phyloP scores from a whole-genome alignment of 2,797 vertebrate species.

The Lophius americanus region DNA sequence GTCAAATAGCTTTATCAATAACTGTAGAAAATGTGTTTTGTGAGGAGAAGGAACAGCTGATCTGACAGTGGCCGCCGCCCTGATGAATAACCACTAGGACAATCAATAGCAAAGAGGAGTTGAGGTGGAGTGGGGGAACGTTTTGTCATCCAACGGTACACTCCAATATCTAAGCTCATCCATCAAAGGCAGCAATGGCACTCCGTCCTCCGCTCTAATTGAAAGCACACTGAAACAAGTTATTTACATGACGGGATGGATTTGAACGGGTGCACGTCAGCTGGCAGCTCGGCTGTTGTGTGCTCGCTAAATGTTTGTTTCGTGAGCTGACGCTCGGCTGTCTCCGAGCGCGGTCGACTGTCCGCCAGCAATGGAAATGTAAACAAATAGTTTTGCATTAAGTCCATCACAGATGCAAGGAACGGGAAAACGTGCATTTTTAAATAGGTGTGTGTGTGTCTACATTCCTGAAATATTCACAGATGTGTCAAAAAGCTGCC shows the following conservation, averaged over 20 bases:
- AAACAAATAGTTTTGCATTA: conserved; percentile 56
- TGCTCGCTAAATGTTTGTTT: conserved; percentile 77
- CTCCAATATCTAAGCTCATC: conserved; percentile 85
- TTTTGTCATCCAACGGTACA: conserved; percentile 85
- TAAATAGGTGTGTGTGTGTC: conserved; percentile 40
- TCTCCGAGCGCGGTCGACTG: conserved; percentile 61
- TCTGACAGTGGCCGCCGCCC: conserved; percentile 82
- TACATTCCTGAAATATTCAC: conserved; percentile 18
- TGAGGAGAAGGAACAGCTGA: conserved; percentile 78
- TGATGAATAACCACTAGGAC: conserved; percentile 83
- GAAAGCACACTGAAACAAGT: conserved; percentile 85
- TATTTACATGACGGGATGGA: conserved; percentile 86
- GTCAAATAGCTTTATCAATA: conserved; percentile 84
- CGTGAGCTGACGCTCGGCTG: conserved; percentile 66
- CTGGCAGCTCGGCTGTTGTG: conserved; percentile 68
- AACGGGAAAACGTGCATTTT: conserved; percentile 31
- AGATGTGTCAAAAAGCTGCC: conserved; percentile 32
- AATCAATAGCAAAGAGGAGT: conserved; percentile 85
- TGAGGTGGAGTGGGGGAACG: conserved; percentile 82
- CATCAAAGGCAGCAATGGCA: conserved; percentile 82
- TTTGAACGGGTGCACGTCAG: conserved; percentile 73
- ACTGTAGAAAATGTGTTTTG: conserved; percentile 81
- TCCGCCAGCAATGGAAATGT: conserved; percentile 58
- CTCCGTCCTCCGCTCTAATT: conserved; percentile 82
- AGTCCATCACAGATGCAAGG: conserved; percentile 35